Evolutionary conservation across 2,888 invertebrate genomes (phyloP), one percentile per base, ranked within the genome.

Genomic region (Brachypalpus laphriformis): DNA sequence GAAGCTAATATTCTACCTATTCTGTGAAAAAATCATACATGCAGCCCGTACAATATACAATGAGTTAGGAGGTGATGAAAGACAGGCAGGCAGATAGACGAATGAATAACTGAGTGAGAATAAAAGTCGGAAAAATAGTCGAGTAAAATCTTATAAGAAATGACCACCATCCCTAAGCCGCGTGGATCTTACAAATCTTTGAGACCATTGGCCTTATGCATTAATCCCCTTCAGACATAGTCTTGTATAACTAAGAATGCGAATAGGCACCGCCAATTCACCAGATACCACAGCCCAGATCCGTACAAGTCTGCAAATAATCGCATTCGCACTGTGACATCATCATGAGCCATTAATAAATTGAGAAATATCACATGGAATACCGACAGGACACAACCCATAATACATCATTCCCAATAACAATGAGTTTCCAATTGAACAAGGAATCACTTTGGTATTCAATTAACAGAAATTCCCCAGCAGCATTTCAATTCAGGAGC

Each of bases 401-500:
- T 65, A 74, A 78, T 86, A 78, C 82, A 82, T 86, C 78, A 86
- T 82, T 70, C 78, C 75, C 75, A 71, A 86, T 86, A 87, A 82
- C 87, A 87, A 85, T 86, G 86, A 77, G 86, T 87, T 87, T 88
- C 77, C 86, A 88, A 83, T 88, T 87, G 87, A 88, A 86, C 86
- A 87, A 85, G 87, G 87, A 87, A 87, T 78, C 87, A 87, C 87
- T 88, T 88, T 86, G 87, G 87, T 87, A 87, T 88, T 88, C 88
- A 87, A 88, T 88, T 88, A 88, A 87, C 87, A 88, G 87, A 87
- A 87, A 88, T 87, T 87, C 82, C 74, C 75, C 51, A 70, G 49
- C 61, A 75, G 70, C 70, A 76, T 82, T 86, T 76, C 76, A 76
- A 81, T 76, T 59, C 40, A 61, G 54, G 40, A 54, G 61, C 51